These are phyloP conservation scores for Narcine bancroftii DNA, from an alignment of 2,113 vertebrate species.

Conservation along the genomic window DNA sequence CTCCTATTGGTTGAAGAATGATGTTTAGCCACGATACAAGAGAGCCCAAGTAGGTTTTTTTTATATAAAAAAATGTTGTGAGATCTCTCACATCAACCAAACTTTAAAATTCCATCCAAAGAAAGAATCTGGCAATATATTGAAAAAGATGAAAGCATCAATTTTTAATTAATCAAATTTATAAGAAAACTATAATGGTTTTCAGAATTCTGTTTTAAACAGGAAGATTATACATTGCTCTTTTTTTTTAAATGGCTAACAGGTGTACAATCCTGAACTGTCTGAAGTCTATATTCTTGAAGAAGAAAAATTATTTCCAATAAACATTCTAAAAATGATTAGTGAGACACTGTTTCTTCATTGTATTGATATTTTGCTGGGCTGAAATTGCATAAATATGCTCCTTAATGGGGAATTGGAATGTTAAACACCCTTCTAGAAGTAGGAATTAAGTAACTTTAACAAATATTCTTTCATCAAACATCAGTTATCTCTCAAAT, in stretches of 20 bases:
- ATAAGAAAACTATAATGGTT: background rate
- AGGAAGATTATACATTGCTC: background rate
- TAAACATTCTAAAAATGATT: background rate
- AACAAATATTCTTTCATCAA: background rate
- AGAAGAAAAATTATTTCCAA: background rate
- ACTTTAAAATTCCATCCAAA: background rate
- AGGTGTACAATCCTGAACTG: background rate
- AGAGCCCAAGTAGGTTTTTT: background rate
- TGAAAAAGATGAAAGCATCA: background rate
- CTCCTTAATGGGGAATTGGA: background rate
- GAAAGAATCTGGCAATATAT: background rate
- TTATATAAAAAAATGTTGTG: background rate
- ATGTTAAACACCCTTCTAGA: background rate
- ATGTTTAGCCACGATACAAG: background rate
- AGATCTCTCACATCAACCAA: background rate
- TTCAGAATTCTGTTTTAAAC: background rate
- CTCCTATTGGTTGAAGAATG: background rate
- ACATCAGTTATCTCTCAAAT: background rate
- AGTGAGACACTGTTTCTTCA: background rate
- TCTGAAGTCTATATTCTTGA: conserved; percentile 14
- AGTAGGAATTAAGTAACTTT: background rate
- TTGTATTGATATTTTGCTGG: background rate
- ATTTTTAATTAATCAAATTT: background rate
- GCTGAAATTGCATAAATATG: background rate
- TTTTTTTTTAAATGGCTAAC: background rate